Evolutionary conservation across 2,797 vertebrate genomes (phyloP).

Genomic region (Phrynocephalus vlangalii): DNA sequence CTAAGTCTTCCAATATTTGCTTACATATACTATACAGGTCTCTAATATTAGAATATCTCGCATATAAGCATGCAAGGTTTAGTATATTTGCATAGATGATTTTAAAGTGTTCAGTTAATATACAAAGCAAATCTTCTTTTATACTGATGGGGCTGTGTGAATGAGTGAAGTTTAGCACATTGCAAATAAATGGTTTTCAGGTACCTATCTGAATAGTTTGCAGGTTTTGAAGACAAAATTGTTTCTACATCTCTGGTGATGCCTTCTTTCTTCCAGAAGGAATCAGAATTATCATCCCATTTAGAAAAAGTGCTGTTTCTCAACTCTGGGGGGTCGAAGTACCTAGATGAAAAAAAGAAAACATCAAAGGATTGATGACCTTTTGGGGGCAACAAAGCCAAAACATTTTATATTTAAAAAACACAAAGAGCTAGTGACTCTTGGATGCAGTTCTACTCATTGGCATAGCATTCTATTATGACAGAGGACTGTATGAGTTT

Average conservation of each 20-base stretch:
- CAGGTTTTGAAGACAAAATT: constrained; percentile 76
- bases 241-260: constrained; percentile 81
- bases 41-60: neutral
- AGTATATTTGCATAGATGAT: neutral
- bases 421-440: neutral
- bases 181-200: neutral
- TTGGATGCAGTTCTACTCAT: neutral
- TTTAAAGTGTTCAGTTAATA: neutral
- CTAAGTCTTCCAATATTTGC: neutral
- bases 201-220: constrained; percentile 83
- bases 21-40: neutral
- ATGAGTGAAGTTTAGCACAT: neutral
- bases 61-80: neutral
- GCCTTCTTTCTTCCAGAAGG: constrained; percentile 86
- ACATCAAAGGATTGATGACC: neutral
- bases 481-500: neutral
- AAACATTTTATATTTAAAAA: neutral
- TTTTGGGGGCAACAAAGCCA: neutral
- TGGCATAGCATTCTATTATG: neutral
- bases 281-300: constrained; percentile 83
- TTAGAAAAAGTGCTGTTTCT: constrained; percentile 80
- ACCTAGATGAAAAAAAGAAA: constrained; percentile 68
- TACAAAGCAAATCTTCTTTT: neutral
- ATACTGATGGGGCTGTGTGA: neutral
- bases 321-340: constrained; percentile 80